Conservation (phyloP, 64 coral and sea anemone species). For the Acropora yongei region DNA sequence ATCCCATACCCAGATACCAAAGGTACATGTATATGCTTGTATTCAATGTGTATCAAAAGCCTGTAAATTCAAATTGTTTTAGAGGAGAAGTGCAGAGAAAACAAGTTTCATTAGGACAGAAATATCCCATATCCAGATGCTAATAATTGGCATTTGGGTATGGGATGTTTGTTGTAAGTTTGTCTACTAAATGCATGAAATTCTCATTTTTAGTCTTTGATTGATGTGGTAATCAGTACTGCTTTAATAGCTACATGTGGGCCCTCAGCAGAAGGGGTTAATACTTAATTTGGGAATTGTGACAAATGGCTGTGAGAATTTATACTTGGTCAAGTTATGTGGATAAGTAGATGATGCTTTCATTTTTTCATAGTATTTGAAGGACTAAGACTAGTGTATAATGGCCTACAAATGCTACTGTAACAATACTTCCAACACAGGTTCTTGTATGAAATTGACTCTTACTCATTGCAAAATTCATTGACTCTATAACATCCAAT, state of each 20-base stretch:
- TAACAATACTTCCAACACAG: too few species aligned
- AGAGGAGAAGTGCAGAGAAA: slow-evolving; percentile 83
- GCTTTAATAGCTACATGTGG: background rate
- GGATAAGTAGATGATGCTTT: too few species aligned
- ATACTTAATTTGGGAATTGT: background rate
- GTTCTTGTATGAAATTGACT: too few species aligned
- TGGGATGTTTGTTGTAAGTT: background rate
- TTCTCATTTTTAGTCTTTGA: background rate
- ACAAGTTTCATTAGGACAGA: slow-evolving; percentile 75
- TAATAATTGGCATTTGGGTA: slow-evolving; percentile 10
- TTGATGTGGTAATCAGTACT: background rate
- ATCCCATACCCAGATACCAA: slow-evolving; percentile 68
- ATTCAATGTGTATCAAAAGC: background rate
- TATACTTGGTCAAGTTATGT: too few species aligned
- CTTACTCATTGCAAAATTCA: too few species aligned
- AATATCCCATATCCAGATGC: slow-evolving; percentile 67
- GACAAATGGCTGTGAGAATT: too few species aligned
- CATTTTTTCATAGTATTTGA: too few species aligned
- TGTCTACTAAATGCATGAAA: background rate
- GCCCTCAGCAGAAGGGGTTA: too few species aligned
- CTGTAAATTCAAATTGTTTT: background rate
- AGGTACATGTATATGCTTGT: slow-evolving; percentile 35
- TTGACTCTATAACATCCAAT: too few species aligned
- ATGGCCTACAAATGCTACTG: too few species aligned
- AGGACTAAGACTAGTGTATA: too few species aligned